Evolutionary conservation across 2,888 invertebrate species (phyloP).

Genomic region (Mycalesis mineus): DNA sequence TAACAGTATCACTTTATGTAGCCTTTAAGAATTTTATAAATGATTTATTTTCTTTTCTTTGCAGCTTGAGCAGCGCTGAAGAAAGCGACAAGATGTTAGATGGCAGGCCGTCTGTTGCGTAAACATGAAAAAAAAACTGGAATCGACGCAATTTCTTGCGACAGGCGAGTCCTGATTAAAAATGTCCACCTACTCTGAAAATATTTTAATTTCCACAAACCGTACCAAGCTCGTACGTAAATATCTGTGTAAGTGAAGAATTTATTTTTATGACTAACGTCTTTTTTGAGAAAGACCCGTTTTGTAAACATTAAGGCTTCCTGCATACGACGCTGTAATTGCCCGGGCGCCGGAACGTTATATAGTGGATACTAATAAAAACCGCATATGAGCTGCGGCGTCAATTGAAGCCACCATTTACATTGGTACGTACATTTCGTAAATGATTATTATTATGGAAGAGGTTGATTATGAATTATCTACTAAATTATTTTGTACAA

Average conservation of each 20-base stretch:
- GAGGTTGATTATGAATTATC: no score
- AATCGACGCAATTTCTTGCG: slow-evolving; percentile 9
- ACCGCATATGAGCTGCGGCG: no score
- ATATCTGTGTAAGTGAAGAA: slow-evolving; percentile 50
- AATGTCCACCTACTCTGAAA: slow-evolving; percentile 43
- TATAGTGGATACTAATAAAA: no score
- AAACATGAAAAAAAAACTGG: slow-evolving; percentile 32
- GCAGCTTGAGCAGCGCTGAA: slow-evolving; percentile 82
- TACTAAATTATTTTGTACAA: no score
- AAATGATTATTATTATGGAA: no score
- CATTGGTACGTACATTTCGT: no score
- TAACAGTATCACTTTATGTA: no score
- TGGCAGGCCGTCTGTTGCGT: slow-evolving; percentile 83
- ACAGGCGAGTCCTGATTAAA: slow-evolving; percentile 44
- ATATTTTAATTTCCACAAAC: slow-evolving; percentile 19
- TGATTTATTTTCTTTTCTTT: slow-evolving; percentile 39
- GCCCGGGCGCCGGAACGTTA: no score
- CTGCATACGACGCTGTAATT: no score
- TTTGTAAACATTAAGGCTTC: slow-evolving; percentile 12
- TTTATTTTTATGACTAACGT: slow-evolving; percentile 51
- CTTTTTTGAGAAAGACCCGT: slow-evolving; percentile 21
- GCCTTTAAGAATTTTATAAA: no score
- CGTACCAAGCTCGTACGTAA: slow-evolving; percentile 24
- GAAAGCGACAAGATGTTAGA: slow-evolving; percentile 88
- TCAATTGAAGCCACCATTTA: no score